Conservation (phyloP, 2,797 vertebrate species). For the Gymnoscopelus braueri region DNA sequence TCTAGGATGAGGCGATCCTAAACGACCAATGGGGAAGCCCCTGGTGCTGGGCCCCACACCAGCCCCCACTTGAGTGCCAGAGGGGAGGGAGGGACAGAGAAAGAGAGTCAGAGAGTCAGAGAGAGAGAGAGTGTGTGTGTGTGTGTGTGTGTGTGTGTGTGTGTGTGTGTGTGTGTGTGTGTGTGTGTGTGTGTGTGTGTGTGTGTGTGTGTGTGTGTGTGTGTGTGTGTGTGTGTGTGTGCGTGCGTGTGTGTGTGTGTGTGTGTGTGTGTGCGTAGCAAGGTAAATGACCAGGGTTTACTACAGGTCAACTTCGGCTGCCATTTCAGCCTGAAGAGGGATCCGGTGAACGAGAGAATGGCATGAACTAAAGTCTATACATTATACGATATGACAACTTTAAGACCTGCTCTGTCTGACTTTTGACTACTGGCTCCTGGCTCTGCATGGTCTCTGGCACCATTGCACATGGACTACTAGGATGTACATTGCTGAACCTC, state of each 20-base stretch:
- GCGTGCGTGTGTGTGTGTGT: constrained; percentile 10
- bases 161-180: constrained; percentile 15
- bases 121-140: constrained; percentile 15
- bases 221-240: constrained; percentile 16
- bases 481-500: no score
- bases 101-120: constrained; percentile 26
- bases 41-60: constrained; percentile 52
- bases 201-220: constrained; percentile 14
- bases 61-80: constrained; percentile 25
- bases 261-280: constrained; percentile 24
- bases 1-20: constrained; percentile 86
- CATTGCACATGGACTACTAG: no score
- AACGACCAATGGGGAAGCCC: constrained; percentile 83
- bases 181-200: constrained; percentile 18
- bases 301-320: constrained; percentile 54
- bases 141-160: constrained; percentile 8
- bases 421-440: no score
- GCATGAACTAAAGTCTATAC: constrained; percentile 2
- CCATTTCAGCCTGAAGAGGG: constrained; percentile 31
- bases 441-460: no score
- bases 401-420: no score
- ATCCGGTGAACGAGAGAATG: not conserved
- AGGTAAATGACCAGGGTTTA: constrained; percentile 77
- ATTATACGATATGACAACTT: not conserved
- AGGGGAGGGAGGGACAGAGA: not conserved